Conservation (phyloP, 2,113 vertebrate genomes). For the Perognathus longimembris region DNA sequence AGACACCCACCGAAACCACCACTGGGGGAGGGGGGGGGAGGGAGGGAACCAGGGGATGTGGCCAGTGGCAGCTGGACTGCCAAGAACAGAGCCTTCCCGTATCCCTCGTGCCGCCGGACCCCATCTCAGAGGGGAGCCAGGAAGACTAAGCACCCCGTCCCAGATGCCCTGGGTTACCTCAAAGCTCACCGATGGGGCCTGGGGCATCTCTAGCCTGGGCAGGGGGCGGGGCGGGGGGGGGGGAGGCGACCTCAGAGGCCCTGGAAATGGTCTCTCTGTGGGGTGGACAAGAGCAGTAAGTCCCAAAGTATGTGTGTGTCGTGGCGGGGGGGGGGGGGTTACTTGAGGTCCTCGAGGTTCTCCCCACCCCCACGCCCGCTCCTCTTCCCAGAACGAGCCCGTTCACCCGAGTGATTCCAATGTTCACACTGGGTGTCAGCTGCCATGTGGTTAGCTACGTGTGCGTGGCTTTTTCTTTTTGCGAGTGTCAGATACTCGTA, state of each 20-base stretch:
- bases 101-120: not conserved
- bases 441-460: constrained; percentile 57
- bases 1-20: no score
- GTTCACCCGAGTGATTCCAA: constrained; percentile 3
- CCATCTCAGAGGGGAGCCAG: not conserved
- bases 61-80: not conserved
- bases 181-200: not conserved
- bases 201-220: not conserved
- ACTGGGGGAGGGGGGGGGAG: no score
- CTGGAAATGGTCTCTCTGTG: not conserved
- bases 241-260: not conserved
- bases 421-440: constrained; percentile 54
- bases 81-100: fast-evolving
- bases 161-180: not conserved
- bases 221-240: no score
- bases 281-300: not conserved
- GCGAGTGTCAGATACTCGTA: constrained; percentile 66
- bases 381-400: not conserved
- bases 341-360: not conserved
- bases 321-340: not conserved
- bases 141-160: not conserved
- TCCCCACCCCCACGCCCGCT: no score
- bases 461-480: constrained; percentile 35
- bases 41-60: not conserved
- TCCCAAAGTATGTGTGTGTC: not conserved